Conservation (phyloP, 2,888 invertebrate genomes). For the Drosophila gaucha region DNA sequence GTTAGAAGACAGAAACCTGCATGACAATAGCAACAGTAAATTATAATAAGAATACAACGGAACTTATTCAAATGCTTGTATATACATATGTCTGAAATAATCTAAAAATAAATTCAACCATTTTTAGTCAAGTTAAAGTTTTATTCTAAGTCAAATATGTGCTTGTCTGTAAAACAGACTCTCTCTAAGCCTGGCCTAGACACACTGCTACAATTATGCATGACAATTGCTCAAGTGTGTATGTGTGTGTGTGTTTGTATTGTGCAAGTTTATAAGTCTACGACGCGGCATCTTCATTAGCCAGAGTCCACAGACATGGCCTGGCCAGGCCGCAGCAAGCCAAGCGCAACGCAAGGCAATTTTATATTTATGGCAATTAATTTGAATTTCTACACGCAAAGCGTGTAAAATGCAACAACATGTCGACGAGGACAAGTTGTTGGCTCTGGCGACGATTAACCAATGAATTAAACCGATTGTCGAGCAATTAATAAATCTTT, state of each 20-base stretch:
- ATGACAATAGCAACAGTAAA: too few relatives aligned
- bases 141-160: too few relatives aligned
- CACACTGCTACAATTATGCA: slow-evolving; percentile 37
- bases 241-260: slow-evolving; percentile 22
- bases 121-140: too few relatives aligned
- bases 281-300: slow-evolving; percentile 67
- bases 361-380: slow-evolving; percentile 69
- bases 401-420: slow-evolving; percentile 72
- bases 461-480: slow-evolving; percentile 54
- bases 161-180: too few relatives aligned
- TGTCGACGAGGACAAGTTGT: slow-evolving; percentile 56
- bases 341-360: slow-evolving; percentile 66
- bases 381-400: slow-evolving; percentile 79
- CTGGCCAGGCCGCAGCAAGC: slow-evolving; percentile 33
- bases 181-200: slow-evolving; percentile 10
- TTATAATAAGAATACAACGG: too few relatives aligned
- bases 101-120: too few relatives aligned
- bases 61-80: too few relatives aligned
- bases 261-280: slow-evolving; percentile 40
- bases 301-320: slow-evolving; percentile 2
- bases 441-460: slow-evolving; percentile 53
- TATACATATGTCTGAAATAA: too few relatives aligned
- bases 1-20: too few relatives aligned
- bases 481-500: slow-evolving; percentile 75
- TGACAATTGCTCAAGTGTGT: slow-evolving; percentile 40